Evolutionary conservation across 2,888 invertebrate genomes (phyloP).

Genomic region (Oxystoma pomonae): DNA sequence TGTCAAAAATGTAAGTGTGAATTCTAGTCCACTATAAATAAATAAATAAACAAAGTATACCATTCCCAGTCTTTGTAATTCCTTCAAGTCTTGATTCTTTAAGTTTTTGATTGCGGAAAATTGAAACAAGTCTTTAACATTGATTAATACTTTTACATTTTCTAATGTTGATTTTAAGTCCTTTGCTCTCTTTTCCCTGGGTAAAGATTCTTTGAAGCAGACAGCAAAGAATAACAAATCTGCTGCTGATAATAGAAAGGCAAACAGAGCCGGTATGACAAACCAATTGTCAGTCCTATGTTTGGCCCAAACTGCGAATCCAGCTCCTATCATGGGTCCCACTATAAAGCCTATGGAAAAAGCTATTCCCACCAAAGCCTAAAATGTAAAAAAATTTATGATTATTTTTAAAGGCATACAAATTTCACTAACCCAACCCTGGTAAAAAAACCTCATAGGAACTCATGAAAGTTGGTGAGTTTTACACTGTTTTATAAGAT

Average conservation of each 20-base stretch:
- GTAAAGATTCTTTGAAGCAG: conserved; percentile 80
- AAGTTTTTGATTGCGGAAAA: conserved; percentile 67
- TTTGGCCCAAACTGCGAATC: conserved; percentile 69
- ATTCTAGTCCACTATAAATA: conserved; percentile 94
- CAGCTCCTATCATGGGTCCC: conserved; percentile 92
- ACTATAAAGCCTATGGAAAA: conserved; percentile 97
- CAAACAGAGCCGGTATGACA: conserved; percentile 74
- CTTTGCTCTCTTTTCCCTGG: conserved; percentile 66
- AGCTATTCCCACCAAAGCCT: conserved; percentile 96
- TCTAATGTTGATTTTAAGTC: conserved; percentile 56
- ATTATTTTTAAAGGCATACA: not conserved
- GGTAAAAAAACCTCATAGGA: too few species aligned
- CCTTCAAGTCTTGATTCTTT: conserved; percentile 56
- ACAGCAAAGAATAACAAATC: conserved; percentile 73
- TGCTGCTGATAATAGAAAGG: conserved; percentile 65
- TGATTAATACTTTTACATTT: conserved; percentile 40
- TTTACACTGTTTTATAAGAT: too few species aligned
- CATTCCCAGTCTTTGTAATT: conserved; percentile 64
- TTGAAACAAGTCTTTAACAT: conserved; percentile 51
- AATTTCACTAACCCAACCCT: not conserved
- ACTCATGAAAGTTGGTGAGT: too few species aligned
- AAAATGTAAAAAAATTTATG: conserved; percentile 38
- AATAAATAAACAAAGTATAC: conserved; percentile 90
- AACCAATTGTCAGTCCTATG: conserved; percentile 69
- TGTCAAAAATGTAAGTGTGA: conserved; percentile 94